phyloP scores from a whole-genome alignment of 2,113 vertebrate species.

The Phyllostomus discolor region DNA sequence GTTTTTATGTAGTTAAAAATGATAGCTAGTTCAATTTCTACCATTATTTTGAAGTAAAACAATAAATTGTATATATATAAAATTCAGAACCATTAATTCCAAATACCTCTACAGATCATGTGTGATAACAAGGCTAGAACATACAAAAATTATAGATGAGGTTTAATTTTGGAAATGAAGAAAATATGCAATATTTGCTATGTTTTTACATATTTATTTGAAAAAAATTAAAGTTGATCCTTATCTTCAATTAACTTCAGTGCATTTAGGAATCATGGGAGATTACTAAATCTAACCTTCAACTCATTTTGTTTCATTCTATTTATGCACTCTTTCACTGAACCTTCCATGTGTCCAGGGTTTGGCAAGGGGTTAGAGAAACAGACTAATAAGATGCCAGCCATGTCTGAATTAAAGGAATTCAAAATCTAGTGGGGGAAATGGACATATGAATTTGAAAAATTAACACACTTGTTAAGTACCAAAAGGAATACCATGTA shows the following conservation, averaged over 20 bases:
- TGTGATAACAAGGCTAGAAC: neutral
- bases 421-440: neutral
- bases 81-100: neutral
- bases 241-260: neutral
- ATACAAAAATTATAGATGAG: neutral
- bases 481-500: neutral
- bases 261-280: neutral
- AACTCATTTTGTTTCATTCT: neutral
- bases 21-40: neutral
- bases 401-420: neutral
- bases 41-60: constrained; percentile 4
- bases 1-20: neutral
- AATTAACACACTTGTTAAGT: neutral
- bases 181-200: neutral
- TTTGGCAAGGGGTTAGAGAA: neutral
- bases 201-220: neutral
- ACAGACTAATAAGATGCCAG: neutral
- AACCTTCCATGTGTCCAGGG: neutral
- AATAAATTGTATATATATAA: neutral
- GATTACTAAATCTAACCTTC: neutral
- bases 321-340: neutral
- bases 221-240: neutral
- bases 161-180: neutral
- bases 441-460: neutral
- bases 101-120: neutral